Conservation (phyloP, 1,140 invertebrate species). For the Panulirus ornatus region DNA sequence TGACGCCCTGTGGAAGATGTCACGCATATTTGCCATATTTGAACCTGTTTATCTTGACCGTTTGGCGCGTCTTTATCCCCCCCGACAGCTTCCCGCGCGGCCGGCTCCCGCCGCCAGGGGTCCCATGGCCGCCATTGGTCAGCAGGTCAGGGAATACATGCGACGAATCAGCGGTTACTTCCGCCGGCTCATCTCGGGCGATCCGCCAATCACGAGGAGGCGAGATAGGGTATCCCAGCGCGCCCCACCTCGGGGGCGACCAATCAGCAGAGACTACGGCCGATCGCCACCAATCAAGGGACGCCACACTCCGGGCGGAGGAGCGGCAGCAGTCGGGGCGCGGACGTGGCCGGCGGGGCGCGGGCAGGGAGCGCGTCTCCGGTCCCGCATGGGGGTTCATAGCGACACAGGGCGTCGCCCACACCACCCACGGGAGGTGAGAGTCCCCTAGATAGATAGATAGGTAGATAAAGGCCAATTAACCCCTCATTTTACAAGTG, state of each 20-base stretch:
- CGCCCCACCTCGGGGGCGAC: neutral
- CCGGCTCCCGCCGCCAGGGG: neutral
- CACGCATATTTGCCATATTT: too few species aligned
- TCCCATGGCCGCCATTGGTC: neutral
- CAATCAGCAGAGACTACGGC: neutral
- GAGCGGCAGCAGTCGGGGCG: neutral
- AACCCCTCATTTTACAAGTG: too few species aligned
- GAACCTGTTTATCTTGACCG: too few species aligned
- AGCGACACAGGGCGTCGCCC: too few species aligned
- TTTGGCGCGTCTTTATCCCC: too few species aligned
- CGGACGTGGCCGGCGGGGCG: neutral
- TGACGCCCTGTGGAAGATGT: too few species aligned
- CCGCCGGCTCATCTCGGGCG: neutral
- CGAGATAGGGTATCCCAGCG: neutral
- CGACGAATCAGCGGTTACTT: slow-evolving; percentile 18
- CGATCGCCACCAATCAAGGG: too few species aligned
- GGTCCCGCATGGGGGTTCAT: too few species aligned
- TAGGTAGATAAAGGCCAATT: too few species aligned
- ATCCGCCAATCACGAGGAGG: neutral
- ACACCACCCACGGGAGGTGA: too few species aligned
- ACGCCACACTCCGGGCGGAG: too few species aligned
- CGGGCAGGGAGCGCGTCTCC: neutral
- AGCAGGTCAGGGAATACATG: slow-evolving; percentile 19
- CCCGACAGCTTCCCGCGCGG: neutral
- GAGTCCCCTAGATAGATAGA: too few species aligned